These are phyloP conservation scores for Pygocentrus nattereri DNA, from an alignment of 2,797 vertebrate genomes.

Conservation along the genomic window DNA sequence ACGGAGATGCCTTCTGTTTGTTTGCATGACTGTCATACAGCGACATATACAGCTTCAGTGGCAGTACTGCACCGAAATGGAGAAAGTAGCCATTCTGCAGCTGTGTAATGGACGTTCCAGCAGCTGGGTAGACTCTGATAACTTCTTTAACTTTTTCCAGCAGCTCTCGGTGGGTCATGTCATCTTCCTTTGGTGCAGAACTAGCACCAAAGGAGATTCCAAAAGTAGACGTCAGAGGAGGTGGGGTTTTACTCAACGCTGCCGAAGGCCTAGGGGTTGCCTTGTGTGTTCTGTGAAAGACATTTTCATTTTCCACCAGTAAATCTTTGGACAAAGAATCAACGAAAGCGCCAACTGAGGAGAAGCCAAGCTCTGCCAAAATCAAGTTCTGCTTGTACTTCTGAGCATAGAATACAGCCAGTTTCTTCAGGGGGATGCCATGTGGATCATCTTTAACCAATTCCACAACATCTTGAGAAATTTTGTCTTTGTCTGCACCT, in stretches of 20 bases:
- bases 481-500: conserved; percentile 3
- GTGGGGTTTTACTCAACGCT: not conserved
- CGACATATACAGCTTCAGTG: conserved; percentile 69
- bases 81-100: conserved; percentile 63
- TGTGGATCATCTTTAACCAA: conserved; percentile 64
- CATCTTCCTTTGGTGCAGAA: not conserved
- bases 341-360: conserved; percentile 60
- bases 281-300: conserved; percentile 67
- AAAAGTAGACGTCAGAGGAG: not conserved
- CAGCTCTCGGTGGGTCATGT: conserved; percentile 66
- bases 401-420: conserved; percentile 63
- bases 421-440: conserved; percentile 66
- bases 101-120: conserved; percentile 59
- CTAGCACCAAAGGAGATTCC: conserved; percentile 2
- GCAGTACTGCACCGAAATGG: conserved; percentile 62
- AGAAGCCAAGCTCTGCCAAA: conserved; percentile 66
- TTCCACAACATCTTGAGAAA: conserved; percentile 58
- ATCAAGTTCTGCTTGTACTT: conserved; percentile 63
- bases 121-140: conserved; percentile 53
- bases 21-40: conserved; percentile 65
- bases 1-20: not conserved
- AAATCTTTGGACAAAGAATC: conserved; percentile 64
- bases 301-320: conserved; percentile 52
- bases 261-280: conserved; percentile 3
- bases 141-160: conserved; percentile 70